A percentile compares a stretch with the other conserved stretches of the same genome.
phyloP scores from a whole-genome alignment of 2,797 vertebrate genomes.

The Balearica regulorum region DNA sequence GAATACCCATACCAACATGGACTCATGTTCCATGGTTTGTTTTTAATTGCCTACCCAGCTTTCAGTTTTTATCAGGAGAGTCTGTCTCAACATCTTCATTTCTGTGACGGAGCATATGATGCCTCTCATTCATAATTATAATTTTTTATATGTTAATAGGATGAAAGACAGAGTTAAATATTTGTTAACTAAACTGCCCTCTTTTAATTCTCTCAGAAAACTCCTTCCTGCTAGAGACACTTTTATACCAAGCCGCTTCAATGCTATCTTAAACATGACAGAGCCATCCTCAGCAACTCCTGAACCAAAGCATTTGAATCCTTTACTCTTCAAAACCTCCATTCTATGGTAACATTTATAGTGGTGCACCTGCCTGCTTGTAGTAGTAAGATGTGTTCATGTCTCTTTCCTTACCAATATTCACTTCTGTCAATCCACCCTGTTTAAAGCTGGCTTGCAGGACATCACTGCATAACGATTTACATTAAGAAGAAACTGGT shows the following conservation, averaged over 20 bases:
- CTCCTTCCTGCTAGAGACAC: neutral
- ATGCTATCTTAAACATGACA: neutral
- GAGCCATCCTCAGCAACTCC: neutral
- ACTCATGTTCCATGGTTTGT: neutral
- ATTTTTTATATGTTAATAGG: neutral
- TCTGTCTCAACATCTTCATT: neutral
- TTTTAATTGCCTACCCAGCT: neutral
- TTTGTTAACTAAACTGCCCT: neutral
- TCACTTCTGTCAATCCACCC: neutral
- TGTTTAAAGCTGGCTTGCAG: neutral
- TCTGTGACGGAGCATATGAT: neutral
- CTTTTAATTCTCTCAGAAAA: neutral
- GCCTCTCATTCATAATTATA: neutral
- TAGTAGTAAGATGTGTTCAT: neutral
- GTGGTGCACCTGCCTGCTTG: neutral
- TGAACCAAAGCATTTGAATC: neutral
- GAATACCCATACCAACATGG: neutral
- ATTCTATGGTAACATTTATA: neutral
- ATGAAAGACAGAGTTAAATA: neutral
- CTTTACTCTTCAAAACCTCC: neutral
- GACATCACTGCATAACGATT: neutral
- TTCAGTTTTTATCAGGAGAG: neutral
- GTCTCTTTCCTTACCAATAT: neutral
- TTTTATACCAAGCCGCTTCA: neutral
- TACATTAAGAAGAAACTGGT: neutral